A percentile compares a stretch with the other conserved stretches of the same genome.
Conservation (phyloP, 2,888 invertebrate species). For the Tetragonisca angustula region DNA sequence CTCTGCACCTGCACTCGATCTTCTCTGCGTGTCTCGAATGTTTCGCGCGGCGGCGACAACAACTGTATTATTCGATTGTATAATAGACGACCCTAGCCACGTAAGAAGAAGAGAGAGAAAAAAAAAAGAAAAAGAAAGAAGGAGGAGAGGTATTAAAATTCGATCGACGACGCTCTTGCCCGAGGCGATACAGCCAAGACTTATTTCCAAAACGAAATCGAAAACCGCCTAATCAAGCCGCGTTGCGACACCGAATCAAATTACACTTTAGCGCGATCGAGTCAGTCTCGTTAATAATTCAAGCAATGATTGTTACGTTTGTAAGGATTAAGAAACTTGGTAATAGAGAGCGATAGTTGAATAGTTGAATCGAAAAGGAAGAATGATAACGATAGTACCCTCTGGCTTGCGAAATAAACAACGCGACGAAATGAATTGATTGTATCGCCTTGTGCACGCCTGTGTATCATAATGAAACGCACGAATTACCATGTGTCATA, state of each 20-base stretch:
- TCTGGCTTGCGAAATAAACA: neutral
- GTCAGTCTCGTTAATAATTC: neutral
- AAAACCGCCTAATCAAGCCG: neutral
- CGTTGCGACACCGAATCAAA: neutral
- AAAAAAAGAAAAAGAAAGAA: no score
- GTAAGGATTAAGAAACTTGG: neutral
- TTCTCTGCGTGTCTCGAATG: conserved; percentile 23
- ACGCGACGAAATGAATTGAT: conserved; percentile 62
- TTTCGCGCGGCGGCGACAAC: conserved; percentile 39
- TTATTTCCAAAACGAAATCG: conserved; percentile 28
- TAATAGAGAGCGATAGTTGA: neutral
- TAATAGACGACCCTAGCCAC: conserved; percentile 47
- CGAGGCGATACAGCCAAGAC: conserved; percentile 72
- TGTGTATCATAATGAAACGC: conserved; percentile 72
- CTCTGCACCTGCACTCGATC: conserved; percentile 48
- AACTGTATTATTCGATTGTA: conserved; percentile 62
- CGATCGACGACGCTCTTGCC: conserved; percentile 59
- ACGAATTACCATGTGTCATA: conserved; percentile 74
- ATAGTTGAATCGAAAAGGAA: conserved; percentile 5
- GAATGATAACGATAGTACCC: neutral
- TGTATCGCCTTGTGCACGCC: conserved; percentile 69
- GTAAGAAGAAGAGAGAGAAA: conserved; percentile 29
- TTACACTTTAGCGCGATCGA: no score
- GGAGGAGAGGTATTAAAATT: conserved; percentile 16
- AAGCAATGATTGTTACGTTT: neutral